Evolutionary conservation across 2,113 vertebrate species (phyloP).

Genomic region (Willisornis vidua): DNA sequence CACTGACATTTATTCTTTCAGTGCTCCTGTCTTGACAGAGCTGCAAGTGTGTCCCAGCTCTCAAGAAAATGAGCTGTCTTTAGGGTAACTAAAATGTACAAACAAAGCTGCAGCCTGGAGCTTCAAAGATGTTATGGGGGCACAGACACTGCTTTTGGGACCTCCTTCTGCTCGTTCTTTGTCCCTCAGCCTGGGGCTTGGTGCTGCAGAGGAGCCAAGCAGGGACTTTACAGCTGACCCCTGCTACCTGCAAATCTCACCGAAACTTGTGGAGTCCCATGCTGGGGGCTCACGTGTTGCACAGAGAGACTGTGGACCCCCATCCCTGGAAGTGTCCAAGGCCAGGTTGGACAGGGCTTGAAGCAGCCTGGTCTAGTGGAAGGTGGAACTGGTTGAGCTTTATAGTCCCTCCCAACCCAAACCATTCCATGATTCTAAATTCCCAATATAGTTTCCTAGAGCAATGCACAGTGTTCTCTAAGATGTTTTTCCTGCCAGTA

Average conservation of each 20-base stretch:
- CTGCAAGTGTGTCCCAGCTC: background rate
- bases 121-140: background rate
- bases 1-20: background rate
- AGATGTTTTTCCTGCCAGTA: background rate
- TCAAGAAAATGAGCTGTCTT: background rate
- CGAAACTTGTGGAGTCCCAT: background rate
- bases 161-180: background rate
- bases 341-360: background rate
- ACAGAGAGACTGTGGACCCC: background rate
- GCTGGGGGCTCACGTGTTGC: background rate
- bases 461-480: background rate
- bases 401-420: background rate
- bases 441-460: background rate
- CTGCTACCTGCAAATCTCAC: background rate
- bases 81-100: background rate
- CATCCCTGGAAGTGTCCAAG: background rate
- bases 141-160: background rate
- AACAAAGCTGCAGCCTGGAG: background rate
- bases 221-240: fast-evolving
- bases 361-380: background rate
- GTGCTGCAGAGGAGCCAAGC: background rate
- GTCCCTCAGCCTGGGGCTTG: fast-evolving
- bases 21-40: background rate
- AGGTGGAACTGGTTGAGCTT: background rate
- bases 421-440: background rate